A percentile compares a stretch with the other conserved stretches of the same genome.
Evolutionary conservation across 2,797 vertebrate genomes (phyloP).

Genomic region (Uromys caudimaculatus): DNA sequence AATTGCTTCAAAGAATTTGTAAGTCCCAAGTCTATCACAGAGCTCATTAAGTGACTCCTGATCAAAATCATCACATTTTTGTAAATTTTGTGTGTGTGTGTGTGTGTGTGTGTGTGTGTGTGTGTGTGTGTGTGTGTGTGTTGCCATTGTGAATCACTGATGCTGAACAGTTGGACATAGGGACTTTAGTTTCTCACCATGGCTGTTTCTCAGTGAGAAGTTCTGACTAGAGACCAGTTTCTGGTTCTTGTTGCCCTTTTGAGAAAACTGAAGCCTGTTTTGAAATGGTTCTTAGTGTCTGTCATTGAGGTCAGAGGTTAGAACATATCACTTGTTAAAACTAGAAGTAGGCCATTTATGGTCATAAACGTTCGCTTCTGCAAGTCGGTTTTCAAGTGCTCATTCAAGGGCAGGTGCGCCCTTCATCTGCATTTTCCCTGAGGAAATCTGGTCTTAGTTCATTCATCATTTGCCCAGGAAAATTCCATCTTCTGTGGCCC

Average conservation of each 20-base stretch:
- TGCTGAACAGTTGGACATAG: not conserved
- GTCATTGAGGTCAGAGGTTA: not conserved
- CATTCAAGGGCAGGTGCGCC: not conserved
- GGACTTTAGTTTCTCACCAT: not conserved
- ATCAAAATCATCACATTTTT: not conserved
- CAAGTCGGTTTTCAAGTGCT: not conserved
- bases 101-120: too few relatives aligned
- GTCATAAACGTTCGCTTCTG: not conserved
- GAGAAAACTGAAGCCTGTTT: constrained; percentile 5
- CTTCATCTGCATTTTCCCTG: not conserved
- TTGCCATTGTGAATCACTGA: not conserved
- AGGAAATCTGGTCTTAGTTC: not conserved
- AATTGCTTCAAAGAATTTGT: not conserved
- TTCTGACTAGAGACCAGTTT: not conserved
- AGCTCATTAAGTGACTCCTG: not conserved
- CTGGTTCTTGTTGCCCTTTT: not conserved
- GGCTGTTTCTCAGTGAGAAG: not conserved
- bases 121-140: too few relatives aligned
- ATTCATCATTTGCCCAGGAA: not conserved
- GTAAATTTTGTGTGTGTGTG: not conserved
- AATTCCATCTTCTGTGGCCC: not conserved
- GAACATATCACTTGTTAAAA: not conserved
- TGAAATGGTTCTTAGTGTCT: not conserved
- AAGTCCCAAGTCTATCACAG: not conserved
- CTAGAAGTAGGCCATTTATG: not conserved